Conservation (phyloP, 2,113 vertebrate genomes). For the Sorex fumeus region DNA sequence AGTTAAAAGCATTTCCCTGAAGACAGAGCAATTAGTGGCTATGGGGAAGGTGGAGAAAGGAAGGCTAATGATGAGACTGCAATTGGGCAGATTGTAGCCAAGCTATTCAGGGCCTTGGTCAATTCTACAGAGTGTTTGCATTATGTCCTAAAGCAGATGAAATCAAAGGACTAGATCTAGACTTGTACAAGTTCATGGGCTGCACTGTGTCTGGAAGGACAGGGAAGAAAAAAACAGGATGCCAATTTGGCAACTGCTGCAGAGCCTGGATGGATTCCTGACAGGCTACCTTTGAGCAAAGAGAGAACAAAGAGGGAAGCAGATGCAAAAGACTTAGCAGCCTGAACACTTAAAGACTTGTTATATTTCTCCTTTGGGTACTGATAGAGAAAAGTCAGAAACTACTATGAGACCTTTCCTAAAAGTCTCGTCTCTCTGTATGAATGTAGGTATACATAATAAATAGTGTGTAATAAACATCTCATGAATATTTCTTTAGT, state of each 20-base stretch:
- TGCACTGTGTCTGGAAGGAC: neutral
- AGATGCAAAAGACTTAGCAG: neutral
- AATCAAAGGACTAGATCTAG: constrained; percentile 2
- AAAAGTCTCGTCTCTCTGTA: neutral
- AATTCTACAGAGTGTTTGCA: neutral
- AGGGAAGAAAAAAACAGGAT: neutral
- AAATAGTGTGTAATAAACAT: too few species aligned
- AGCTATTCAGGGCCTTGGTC: neutral
- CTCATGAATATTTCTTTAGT: neutral
- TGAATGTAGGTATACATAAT: neutral
- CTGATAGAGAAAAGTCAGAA: neutral
- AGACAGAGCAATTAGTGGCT: neutral
- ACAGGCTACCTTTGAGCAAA: neutral
- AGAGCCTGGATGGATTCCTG: neutral
- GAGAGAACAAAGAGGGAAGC: too few species aligned
- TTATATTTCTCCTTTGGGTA: neutral
- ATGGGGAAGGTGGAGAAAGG: neutral
- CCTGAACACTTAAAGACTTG: too few species aligned
- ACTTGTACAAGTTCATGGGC: constrained; percentile 1
- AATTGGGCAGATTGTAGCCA: neutral
- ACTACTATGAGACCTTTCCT: neutral
- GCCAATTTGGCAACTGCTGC: neutral
- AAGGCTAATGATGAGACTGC: neutral
- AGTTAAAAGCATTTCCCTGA: neutral
- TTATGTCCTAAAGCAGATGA: neutral